A percentile compares a stretch with the other conserved stretches of the same genome.
Conservation (phyloP, 2,113 vertebrate genomes). For the Eidolon helvum region DNA sequence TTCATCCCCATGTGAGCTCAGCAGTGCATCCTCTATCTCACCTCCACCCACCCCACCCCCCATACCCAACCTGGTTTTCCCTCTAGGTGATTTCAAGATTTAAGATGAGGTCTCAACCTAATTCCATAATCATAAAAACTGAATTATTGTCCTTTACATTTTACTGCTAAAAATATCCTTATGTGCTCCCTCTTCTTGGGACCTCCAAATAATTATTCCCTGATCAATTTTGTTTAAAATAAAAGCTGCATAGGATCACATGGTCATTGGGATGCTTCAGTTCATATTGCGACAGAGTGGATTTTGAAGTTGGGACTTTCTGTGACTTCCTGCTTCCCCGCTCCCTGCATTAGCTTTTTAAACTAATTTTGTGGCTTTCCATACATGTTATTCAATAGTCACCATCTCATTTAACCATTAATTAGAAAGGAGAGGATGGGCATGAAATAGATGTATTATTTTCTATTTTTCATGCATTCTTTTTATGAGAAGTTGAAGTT, state of each 20-base stretch:
- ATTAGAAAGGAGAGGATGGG: rapidly evolving
- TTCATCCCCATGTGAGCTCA: rapidly evolving
- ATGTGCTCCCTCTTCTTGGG: background rate
- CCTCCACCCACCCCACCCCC: no score
- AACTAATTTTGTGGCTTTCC: background rate
- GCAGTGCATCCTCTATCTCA: rapidly evolving
- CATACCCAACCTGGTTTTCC: background rate
- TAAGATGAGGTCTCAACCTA: background rate
- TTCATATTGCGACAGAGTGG: background rate
- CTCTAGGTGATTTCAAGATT: background rate
- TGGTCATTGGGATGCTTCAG: background rate
- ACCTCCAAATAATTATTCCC: background rate
- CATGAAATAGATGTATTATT: background rate
- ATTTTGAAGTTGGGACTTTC: background rate
- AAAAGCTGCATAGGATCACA: background rate
- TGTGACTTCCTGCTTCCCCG: background rate
- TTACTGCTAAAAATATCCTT: background rate
- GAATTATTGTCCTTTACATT: background rate
- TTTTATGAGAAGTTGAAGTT: background rate
- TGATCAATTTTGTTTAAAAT: background rate
- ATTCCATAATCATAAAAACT: background rate
- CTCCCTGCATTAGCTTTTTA: background rate
- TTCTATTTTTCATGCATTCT: background rate
- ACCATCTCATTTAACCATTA: background rate
- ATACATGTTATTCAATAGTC: background rate